Evolutionary conservation across 2,113 vertebrate species (phyloP), one percentile per base, ranked within the genome.

Genomic region (Neodon shergylaensis): DNA sequence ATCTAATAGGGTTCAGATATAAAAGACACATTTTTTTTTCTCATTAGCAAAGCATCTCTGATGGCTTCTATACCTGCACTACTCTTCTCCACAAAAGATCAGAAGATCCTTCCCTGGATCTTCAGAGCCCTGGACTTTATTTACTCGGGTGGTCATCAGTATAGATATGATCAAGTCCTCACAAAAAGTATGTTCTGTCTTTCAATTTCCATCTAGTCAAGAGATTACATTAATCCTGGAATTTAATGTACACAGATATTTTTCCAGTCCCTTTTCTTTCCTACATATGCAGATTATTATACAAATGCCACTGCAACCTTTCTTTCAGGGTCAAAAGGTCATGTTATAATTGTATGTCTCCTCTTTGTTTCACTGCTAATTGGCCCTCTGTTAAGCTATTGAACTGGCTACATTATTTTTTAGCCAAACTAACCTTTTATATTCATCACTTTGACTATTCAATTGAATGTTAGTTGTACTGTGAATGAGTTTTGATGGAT

Each of bases 151-250:
- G 47, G 65, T 13, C 10, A 66, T 61, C 13, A 61, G 1, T n/a
- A 44, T 0, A 36, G 13, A 14, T 44, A 1, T 63, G 4, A 58
- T 70, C 14, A 70, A 58, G 1, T 7, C n/a, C 3, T 9, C 3
- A 19, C 8, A 63, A 65, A 90, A 47, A 31, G 26, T 63, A 14
- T 16, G 26, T 26, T 49, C 58, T 36, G 22, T 4, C 42, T 70
- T 47, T 4, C 8, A 14, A 65, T 63, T 31, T 85, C 39, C 7
- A 52, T 21, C 49, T 42, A 3, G 19, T 92, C 39, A 77, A 63
- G 5, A 76, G 21, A 33, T n/a, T 2, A 5, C 31, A 78, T n/a
- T 63, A 85, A 77, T 65, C 5, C 33, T 7, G 16, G 3, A 39
- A 6, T 2, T 6, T 19, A 72, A 26, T 28, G 1, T 5, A 42